A percentile compares a stretch with the other conserved stretches of the same genome.
Evolutionary conservation across 2,797 vertebrate species (phyloP).

Genomic region (Eupleurogrammus muticus): DNA sequence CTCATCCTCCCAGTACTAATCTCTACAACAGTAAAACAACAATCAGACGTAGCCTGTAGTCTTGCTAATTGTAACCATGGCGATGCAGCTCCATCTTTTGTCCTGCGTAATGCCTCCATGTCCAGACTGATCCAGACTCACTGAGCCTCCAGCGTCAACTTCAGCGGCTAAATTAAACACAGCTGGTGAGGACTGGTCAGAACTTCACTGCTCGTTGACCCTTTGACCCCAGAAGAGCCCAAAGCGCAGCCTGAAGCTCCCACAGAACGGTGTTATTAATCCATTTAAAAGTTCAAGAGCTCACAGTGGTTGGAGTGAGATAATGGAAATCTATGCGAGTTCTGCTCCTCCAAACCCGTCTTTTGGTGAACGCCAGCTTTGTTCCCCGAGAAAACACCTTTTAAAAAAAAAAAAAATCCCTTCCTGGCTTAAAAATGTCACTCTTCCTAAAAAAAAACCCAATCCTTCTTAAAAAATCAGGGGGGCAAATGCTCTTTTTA

Average conservation of each 20-base stretch:
- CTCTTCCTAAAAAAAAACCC: slow-evolving; percentile 53
- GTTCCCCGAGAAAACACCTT: slow-evolving; percentile 34
- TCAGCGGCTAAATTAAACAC: too few relatives aligned
- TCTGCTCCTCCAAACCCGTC: slow-evolving; percentile 5
- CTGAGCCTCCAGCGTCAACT: too few relatives aligned
- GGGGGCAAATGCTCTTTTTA: slow-evolving; percentile 65
- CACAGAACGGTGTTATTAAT: background rate
- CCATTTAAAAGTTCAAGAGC: background rate
- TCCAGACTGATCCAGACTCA: background rate
- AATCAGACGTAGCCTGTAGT: too few relatives aligned
- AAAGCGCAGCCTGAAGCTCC: slow-evolving; percentile 7
- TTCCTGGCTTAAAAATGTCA: slow-evolving; percentile 60
- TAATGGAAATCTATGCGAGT: slow-evolving; percentile 4
- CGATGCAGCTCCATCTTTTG: too few relatives aligned
- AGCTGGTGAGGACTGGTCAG: too few relatives aligned
- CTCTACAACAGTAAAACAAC: too few relatives aligned
- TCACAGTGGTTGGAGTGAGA: slow-evolving; percentile 2
- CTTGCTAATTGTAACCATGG: too few relatives aligned
- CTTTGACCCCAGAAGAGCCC: slow-evolving; percentile 20
- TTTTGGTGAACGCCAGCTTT: slow-evolving; percentile 28
- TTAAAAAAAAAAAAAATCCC: slow-evolving; percentile 26
- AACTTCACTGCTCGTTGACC: slow-evolving; percentile 4
- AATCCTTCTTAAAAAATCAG: slow-evolving; percentile 69
- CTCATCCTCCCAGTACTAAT: too few relatives aligned
- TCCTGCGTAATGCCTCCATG: background rate